Evolutionary conservation across 2,888 invertebrate genomes (phyloP).

Genomic region (Chloroclystis v-ata): DNA sequence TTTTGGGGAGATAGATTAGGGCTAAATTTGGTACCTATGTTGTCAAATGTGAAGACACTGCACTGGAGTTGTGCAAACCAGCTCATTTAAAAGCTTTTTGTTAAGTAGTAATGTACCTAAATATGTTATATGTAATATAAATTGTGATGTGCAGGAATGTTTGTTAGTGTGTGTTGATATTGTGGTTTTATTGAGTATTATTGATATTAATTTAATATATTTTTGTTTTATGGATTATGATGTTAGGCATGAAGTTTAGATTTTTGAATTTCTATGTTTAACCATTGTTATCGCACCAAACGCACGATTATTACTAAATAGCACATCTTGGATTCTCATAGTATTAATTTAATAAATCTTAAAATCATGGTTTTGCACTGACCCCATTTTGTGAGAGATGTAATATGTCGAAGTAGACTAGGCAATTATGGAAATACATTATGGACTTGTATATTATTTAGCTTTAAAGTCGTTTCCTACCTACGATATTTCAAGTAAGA

Average conservation of each 20-base stretch:
- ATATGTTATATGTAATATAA: no score
- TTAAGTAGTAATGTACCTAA: no score
- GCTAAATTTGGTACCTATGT: no score
- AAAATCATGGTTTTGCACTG: background rate
- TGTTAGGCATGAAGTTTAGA: slow-evolving; percentile 6
- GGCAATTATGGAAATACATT: no score
- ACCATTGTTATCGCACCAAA: background rate
- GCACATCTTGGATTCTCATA: slow-evolving; percentile 10
- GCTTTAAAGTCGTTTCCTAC: no score
- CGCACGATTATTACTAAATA: slow-evolving; percentile 9
- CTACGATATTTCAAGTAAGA: slow-evolving; percentile 8
- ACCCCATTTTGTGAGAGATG: no score
- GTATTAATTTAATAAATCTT: background rate
- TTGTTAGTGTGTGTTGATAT: slow-evolving; percentile 5
- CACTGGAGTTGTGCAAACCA: no score
- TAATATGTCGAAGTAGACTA: no score
- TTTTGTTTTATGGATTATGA: slow-evolving; percentile 2
- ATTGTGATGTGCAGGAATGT: background rate
- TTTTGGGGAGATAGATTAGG: no score
- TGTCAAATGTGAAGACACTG: no score
- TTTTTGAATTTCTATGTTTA: slow-evolving; percentile 1
- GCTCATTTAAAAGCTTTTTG: background rate
- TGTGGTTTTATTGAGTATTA: slow-evolving; percentile 7
- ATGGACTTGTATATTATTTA: no score
- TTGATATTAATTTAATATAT: slow-evolving; percentile 3